These are phyloP conservation scores for Lepidotrigona ventralis DNA, from an alignment of 1,140 invertebrate genomes.

Conservation along the genomic window DNA sequence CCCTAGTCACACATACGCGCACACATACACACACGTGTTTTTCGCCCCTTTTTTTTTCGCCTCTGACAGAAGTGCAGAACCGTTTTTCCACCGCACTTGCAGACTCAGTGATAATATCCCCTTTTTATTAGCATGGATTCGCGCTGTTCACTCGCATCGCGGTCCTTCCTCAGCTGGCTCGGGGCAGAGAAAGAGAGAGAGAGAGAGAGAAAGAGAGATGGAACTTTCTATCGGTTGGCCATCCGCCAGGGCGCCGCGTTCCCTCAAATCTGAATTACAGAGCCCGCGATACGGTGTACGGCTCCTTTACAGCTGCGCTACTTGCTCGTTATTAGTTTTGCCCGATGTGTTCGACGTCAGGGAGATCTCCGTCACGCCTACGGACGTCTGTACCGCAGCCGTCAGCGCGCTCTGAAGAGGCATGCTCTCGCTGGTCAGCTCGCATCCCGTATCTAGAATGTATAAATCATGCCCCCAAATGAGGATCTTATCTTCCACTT, in stretches of 20 bases:
- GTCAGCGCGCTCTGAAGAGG: slow-evolving; percentile 74
- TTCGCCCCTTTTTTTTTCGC: not conserved
- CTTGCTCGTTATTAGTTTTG: slow-evolving; percentile 74
- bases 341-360: slow-evolving; percentile 72
- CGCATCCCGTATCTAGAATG: slow-evolving; percentile 74
- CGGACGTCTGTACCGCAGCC: slow-evolving; percentile 75
- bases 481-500: too few relatives aligned
- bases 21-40: not conserved
- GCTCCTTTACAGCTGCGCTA: slow-evolving; percentile 72
- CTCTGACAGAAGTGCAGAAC: not conserved
- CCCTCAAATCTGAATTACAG: slow-evolving; percentile 23
- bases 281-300: not conserved
- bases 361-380: slow-evolving; percentile 75
- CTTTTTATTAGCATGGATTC: slow-evolving; percentile 38
- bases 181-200: too few relatives aligned
- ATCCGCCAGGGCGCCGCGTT: not conserved
- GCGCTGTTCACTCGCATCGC: slow-evolving; percentile 34
- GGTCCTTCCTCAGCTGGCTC: not conserved
- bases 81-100: too few relatives aligned
- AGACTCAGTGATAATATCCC: not conserved
- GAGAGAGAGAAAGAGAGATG: too few relatives aligned
- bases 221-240: slow-evolving; percentile 30
- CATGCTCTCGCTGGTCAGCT: slow-evolving; percentile 72
- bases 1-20: too few relatives aligned
- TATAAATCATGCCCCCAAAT: not conserved